These are phyloP conservation scores for Procavia capensis DNA, from an alignment of 2,113 vertebrate species.

Conservation along the genomic window DNA sequence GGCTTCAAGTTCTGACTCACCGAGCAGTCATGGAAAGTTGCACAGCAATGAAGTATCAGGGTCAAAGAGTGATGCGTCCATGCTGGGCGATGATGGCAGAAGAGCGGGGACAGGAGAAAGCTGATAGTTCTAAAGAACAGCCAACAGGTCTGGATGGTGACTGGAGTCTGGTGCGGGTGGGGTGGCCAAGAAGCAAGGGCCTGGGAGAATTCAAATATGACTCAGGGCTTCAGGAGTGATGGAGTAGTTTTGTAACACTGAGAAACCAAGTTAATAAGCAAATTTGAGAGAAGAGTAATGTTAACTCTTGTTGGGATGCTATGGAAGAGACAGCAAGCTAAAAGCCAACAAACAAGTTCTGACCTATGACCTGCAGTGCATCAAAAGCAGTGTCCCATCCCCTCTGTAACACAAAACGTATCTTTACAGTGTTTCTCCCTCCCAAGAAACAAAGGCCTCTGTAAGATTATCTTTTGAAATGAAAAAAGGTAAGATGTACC, in stretches of 20 bases:
- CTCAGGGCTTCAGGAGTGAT: not conserved
- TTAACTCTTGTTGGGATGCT: not conserved
- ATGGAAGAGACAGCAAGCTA: not conserved
- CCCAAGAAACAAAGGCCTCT: not conserved
- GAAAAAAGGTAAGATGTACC: not conserved
- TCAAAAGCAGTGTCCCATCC: too few relatives aligned
- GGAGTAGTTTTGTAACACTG: not conserved
- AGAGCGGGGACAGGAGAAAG: not conserved
- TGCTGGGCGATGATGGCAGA: not conserved
- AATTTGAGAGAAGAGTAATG: not conserved
- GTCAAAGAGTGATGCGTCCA: not conserved
- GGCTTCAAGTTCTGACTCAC: not conserved
- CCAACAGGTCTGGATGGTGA: not conserved
- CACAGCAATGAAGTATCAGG: not conserved
- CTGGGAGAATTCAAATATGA: not conserved
- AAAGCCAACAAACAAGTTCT: not conserved
- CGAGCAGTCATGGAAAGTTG: not conserved
- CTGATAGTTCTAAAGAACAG: not conserved
- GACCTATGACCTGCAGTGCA: not conserved
- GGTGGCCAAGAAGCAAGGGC: not conserved
- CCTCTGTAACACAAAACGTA: not conserved
- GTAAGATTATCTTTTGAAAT: not conserved
- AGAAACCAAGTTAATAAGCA: not conserved
- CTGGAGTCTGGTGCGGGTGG: rapidly evolving
- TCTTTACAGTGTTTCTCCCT: not conserved